A percentile compares a stretch with the other conserved stretches of the same genome.
Conservation (phyloP, 2,113 vertebrate species). For the Tetrao urogallus region DNA sequence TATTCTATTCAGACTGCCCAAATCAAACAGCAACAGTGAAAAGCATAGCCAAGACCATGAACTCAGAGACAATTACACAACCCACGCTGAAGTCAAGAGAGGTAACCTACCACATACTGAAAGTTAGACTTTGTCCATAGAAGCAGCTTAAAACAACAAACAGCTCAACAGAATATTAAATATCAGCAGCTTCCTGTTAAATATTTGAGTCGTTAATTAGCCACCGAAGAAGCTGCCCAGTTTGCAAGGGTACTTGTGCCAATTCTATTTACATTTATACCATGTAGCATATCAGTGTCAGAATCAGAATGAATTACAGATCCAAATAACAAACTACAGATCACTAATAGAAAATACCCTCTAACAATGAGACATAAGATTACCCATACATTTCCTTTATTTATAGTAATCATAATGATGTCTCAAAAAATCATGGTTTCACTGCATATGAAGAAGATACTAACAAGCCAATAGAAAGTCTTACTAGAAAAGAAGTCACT, state of each 20-base stretch:
- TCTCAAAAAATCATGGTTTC: background rate
- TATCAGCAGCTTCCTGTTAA: fast-evolving
- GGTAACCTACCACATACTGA: background rate
- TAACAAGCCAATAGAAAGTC: background rate
- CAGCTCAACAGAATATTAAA: background rate
- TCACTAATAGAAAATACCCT: background rate
- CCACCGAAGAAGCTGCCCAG: background rate
- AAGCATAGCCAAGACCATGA: background rate
- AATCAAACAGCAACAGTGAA: background rate
- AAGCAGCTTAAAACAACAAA: background rate
- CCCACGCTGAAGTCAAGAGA: background rate
- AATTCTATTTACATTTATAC: background rate
- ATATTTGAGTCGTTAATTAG: background rate
- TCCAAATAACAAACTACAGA: fast-evolving
- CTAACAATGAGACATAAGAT: background rate
- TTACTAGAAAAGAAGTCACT: background rate
- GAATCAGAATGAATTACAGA: background rate
- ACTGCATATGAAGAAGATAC: background rate
- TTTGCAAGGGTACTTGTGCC: background rate
- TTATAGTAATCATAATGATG: fast-evolving
- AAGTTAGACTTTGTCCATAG: background rate
- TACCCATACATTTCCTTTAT: background rate
- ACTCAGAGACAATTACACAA: background rate
- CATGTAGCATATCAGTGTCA: background rate
- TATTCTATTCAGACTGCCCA: background rate